Percentiles rank a stretch among this genome's conserved stretches.
Conservation (phyloP, 2,113 vertebrate species). For the Hiodon tergisus region DNA sequence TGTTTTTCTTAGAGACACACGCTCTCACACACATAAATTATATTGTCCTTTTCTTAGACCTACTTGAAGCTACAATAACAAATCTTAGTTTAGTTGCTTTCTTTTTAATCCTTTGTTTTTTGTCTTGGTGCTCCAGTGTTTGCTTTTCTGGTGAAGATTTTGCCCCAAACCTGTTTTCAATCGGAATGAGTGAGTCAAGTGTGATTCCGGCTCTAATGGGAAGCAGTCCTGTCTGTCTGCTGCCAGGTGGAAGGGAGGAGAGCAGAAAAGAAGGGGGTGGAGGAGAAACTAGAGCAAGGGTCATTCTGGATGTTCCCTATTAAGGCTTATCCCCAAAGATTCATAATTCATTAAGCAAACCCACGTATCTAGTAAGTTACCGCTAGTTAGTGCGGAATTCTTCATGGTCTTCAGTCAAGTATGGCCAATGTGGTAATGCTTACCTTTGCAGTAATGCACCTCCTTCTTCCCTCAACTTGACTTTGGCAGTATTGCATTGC, state of each 20-base stretch:
- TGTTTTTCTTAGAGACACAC: background rate
- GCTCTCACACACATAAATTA: background rate
- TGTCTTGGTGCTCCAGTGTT: conserved; percentile 22
- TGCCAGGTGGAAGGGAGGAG: conserved; percentile 38
- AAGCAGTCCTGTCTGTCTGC: conserved; percentile 46
- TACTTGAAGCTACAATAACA: background rate
- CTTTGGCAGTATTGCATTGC: too few relatives aligned
- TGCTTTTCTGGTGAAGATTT: conserved; percentile 28
- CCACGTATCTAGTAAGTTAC: too few relatives aligned
- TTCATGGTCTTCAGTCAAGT: too few relatives aligned
- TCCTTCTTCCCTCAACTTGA: too few relatives aligned
- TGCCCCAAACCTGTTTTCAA: conserved; percentile 49
- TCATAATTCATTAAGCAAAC: too few relatives aligned
- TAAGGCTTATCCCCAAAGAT: background rate
- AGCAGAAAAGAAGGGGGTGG: background rate
- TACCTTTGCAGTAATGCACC: too few relatives aligned
- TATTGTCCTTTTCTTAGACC: background rate
- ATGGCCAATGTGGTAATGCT: too few relatives aligned
- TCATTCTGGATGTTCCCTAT: conserved; percentile 25
- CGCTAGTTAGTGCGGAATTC: too few relatives aligned
- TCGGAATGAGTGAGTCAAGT: conserved; percentile 42
- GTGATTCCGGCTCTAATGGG: conserved; percentile 52
- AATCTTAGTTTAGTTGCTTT: background rate
- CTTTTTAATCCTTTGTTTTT: conserved; percentile 7
- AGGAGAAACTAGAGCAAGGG: conserved; percentile 37